Evolutionary conservation across 64 coral and sea anemone genomes (phyloP).

Genomic region (Platygyra sinensis): DNA sequence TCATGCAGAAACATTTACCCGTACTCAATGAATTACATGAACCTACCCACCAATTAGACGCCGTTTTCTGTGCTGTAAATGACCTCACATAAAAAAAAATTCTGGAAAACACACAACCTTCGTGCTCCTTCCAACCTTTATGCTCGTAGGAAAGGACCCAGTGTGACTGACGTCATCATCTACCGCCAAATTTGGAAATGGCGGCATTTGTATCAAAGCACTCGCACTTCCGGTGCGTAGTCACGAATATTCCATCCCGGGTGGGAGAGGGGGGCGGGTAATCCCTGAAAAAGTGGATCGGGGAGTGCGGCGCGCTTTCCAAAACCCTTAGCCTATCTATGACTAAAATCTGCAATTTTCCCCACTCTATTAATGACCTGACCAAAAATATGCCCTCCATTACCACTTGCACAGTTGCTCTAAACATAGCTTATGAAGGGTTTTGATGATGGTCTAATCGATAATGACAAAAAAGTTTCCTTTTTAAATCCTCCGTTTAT

Average conservation of each 20-base stretch:
- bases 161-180: not conserved
- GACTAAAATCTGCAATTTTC: no score
- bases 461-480: no score
- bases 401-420: no score
- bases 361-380: no score
- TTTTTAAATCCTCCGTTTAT: no score
- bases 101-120: not conserved
- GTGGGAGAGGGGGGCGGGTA: no score
- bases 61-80: not conserved
- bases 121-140: not conserved
- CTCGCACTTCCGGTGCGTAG: conserved; percentile 13
- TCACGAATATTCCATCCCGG: not conserved
- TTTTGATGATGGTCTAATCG: no score
- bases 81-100: not conserved
- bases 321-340: no score
- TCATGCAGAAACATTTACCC: not conserved
- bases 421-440: no score
- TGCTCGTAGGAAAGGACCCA: not conserved
- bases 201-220: not conserved
- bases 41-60: conserved; percentile 12
- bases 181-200: conserved; percentile 8
- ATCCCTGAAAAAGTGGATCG: no score
- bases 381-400: no score
- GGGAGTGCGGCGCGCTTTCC: no score
- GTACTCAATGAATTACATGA: not conserved